A percentile compares a stretch with the other conserved stretches of the same genome.
These are phyloP conservation scores for Orthosia cruda DNA, from an alignment of 2,888 invertebrate genomes.

Conservation along the genomic window DNA sequence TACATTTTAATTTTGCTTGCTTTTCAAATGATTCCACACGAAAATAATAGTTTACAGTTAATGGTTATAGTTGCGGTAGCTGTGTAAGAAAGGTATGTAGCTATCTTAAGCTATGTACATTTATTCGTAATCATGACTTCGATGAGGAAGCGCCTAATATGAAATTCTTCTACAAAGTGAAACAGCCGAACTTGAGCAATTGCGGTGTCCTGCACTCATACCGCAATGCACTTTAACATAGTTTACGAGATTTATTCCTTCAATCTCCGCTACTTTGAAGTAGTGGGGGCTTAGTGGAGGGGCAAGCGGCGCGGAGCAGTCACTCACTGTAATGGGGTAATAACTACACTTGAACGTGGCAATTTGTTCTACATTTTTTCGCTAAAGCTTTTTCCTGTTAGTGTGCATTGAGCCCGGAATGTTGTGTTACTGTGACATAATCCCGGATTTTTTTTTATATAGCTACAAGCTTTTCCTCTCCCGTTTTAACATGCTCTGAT, in stretches of 20 bases:
- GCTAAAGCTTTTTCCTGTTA: conserved; percentile 78
- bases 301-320: conserved; percentile 71
- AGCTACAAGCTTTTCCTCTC: conserved; percentile 63
- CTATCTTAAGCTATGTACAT: too few species aligned
- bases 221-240: conserved; percentile 72
- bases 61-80: too few species aligned
- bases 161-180: conserved; percentile 41
- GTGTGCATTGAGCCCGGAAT: conserved; percentile 73
- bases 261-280: conserved; percentile 79
- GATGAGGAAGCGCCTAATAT: too few species aligned
- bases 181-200: conserved; percentile 48
- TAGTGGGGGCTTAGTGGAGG: conserved; percentile 67
- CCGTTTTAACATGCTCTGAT: conserved; percentile 52
- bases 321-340: conserved; percentile 85
- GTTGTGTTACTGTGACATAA: conserved; percentile 75
- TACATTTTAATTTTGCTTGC: too few species aligned
- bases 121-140: too few species aligned
- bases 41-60: too few species aligned
- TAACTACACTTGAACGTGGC: conserved; percentile 85
- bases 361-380: conserved; percentile 84
- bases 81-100: too few species aligned
- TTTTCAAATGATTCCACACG: too few species aligned
- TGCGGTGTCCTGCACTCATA: conserved; percentile 50
- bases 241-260: conserved; percentile 80
- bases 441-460: conserved; percentile 69